A percentile compares a stretch with the other conserved stretches of the same genome.
Evolutionary conservation across 37 sponge, comb jelly and placozoan species (phyloP).

Genomic region (Petrosia ficiformis): DNA sequence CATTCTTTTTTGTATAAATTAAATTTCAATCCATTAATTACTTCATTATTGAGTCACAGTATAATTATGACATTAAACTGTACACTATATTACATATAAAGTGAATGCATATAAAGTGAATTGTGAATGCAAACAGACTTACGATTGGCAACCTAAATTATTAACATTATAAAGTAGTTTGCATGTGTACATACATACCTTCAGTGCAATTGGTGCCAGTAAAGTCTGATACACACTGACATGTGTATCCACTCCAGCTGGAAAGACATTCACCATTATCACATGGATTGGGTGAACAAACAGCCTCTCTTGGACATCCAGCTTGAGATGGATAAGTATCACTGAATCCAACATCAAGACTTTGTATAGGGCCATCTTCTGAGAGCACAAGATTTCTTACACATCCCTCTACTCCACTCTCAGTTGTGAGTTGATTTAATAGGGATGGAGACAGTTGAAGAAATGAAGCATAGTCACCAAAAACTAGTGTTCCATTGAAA

Average conservation of each 20-base stretch:
- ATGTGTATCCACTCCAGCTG: conserved; percentile 6
- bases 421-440: background rate
- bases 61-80: too few relatives aligned
- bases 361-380: background rate
- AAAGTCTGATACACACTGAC: conserved; percentile 3
- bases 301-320: conserved; percentile 6
- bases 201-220: background rate
- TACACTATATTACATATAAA: too few relatives aligned
- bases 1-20: too few relatives aligned
- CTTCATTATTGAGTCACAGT: too few relatives aligned
- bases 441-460: background rate
- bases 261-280: background rate
- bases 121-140: too few relatives aligned
- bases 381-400: background rate
- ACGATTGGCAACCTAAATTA: too few relatives aligned
- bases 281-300: background rate
- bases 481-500: background rate
- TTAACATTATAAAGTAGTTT: background rate
- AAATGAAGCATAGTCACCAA: background rate
- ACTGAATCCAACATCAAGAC: background rate
- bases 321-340: background rate
- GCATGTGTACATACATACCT: background rate
- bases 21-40: too few relatives aligned
- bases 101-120: too few relatives aligned
- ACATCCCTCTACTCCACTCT: background rate